These are phyloP conservation scores for Zaprionus nigranus DNA, from an alignment of 1,140 invertebrate species.

Conservation along the genomic window DNA sequence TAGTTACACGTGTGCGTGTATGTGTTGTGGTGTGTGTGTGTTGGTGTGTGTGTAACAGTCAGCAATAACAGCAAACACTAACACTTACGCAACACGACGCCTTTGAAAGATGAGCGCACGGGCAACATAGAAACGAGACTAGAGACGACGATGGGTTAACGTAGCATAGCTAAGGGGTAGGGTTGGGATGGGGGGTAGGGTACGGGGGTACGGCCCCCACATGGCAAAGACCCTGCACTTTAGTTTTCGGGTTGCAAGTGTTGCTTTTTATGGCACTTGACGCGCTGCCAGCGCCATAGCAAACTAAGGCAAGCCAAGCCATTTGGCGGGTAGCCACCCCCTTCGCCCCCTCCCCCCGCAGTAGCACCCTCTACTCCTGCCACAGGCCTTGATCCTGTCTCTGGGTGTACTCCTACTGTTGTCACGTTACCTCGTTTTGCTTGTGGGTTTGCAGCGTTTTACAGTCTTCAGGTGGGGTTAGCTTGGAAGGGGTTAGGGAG, in stretches of 20 bases:
- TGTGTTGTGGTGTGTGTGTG: not conserved
- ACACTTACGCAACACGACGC: conserved; percentile 65
- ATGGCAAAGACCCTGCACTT: conserved; percentile 68
- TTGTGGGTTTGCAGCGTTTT: not conserved
- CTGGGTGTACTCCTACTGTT: not conserved
- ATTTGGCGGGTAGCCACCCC: not conserved
- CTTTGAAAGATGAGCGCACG: conserved; percentile 76
- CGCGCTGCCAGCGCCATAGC: conserved; percentile 54
- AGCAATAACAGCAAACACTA: conserved; percentile 60
- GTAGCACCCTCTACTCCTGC: not conserved
- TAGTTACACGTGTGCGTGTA: conserved; percentile 25
- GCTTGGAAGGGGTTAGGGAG: not conserved
- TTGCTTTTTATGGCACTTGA: conserved; percentile 81
- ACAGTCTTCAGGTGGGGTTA: not conserved
- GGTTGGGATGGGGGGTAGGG: not conserved
- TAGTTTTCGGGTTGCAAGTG: conserved; percentile 80
- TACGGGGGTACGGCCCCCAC: conserved; percentile 16
- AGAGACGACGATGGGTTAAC: not conserved
- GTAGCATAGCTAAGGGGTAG: not conserved
- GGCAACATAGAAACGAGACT: conserved; percentile 2
- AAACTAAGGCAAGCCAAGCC: conserved; percentile 23
- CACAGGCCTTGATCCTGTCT: not conserved
- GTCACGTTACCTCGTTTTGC: not conserved
- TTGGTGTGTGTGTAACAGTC: conserved; percentile 14
- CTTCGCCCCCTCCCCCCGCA: not conserved